Conservation (phyloP, 2,888 invertebrate species). For the Xestoiulus laeticollis region DNA sequence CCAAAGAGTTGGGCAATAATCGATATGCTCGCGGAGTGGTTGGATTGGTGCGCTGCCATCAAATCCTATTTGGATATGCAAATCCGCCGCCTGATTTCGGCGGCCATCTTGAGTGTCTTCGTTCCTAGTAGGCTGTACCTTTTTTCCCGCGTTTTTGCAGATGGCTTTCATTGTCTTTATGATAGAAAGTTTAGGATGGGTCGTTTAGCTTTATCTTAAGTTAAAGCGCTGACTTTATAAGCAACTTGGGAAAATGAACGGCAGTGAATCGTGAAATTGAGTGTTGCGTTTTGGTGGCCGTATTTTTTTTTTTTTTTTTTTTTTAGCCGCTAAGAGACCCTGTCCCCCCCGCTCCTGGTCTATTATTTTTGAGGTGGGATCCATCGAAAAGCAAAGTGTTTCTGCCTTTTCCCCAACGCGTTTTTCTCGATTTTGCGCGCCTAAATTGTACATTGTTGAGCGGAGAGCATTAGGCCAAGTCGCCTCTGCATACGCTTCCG, state of each 20-base stretch:
- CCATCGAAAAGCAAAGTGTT: not conserved
- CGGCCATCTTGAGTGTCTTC: conserved; percentile 1
- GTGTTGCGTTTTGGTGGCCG: conserved; percentile 49
- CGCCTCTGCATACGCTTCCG: conserved; percentile 25
- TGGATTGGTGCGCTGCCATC: not conserved
- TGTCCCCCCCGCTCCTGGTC: not conserved
- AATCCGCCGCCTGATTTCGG: not conserved
- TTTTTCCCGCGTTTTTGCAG: not conserved
- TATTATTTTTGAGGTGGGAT: conserved; percentile 35
- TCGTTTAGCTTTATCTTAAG: conserved; percentile 47
- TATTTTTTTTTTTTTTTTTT: not conserved
- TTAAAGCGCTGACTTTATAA: conserved; percentile 53
- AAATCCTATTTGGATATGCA: conserved; percentile 49
- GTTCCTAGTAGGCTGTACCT: not conserved
- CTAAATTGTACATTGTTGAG: not conserved
- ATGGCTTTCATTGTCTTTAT: not conserved
- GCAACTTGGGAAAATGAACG: conserved; percentile 52
- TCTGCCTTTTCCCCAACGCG: not conserved
- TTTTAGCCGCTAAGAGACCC: not conserved
- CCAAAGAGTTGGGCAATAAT: conserved; percentile 39
- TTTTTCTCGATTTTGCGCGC: not conserved
- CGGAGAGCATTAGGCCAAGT: not conserved
- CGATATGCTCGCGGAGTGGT: conserved; percentile 3
- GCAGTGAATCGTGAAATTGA: conserved; percentile 54
- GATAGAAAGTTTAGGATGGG: conserved; percentile 32